Evolutionary conservation across 1,140 invertebrate genomes (phyloP), one percentile per base, ranked within the genome.

Genomic region (Zaprionus davidi): DNA sequence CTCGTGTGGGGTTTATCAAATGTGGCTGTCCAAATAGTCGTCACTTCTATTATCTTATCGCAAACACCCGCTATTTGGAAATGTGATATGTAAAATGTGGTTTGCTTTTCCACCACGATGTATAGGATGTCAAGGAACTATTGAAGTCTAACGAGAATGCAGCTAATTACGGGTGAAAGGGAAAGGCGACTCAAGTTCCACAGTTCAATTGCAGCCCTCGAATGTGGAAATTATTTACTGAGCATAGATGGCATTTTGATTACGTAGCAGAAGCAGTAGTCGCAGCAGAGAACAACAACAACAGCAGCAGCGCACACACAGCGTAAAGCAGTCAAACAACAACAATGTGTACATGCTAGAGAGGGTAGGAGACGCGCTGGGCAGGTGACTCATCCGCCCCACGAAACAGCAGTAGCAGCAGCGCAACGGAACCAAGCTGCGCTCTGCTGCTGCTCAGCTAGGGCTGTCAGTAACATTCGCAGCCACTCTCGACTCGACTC

Each of bases 301-400:
- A 26, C 76, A 63, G 64, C 49, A 67, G 17, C 59, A 75, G 59
- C 44, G 59, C 31, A 11, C 9, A 34, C 31, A 34, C 41, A 66
- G 12, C 58, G 58, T 53, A 79, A 81, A 79, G 73, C 38, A 77
- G 79, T 79, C 79, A 74, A 86, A 79, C 83, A 82, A 85, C 82
- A 86, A 86, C 82, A 82, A 74, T 53, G 31, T 71, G 36, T 69
- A 60, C 64, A 26, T 68, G 56, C 28, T 22, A 66, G 63, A 66
- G 81, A 64, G 78, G 85, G 76, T 73, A 66, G 76, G 73, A 70
- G 76, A 81, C 74, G 70, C 62, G 70, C 62, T 63, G 69, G 65
- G 81, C 78, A 88, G 80, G 81, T 91, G 78, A 82, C 75, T 84
- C 87, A 90, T 90, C 81, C 85, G 85, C 85, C 85, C 85, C 73